phyloP scores from a whole-genome alignment of 2,797 vertebrate species.

The Graptemys geographica region DNA sequence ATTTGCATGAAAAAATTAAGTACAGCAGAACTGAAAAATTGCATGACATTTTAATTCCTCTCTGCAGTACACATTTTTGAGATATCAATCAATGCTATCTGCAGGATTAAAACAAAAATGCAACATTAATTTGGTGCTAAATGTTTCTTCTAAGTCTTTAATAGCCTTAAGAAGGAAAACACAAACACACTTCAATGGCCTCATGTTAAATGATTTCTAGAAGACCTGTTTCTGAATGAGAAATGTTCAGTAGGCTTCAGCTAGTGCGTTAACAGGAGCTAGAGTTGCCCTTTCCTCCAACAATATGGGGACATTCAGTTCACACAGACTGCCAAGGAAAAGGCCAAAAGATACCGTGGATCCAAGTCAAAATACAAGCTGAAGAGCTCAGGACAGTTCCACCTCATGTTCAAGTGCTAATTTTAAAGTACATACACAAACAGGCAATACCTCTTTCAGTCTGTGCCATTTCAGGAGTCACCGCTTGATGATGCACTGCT shows the following conservation, averaged over 20 bases:
- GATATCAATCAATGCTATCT: slow-evolving; percentile 65
- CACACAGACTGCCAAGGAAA: slow-evolving; percentile 13
- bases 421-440: slow-evolving; percentile 66
- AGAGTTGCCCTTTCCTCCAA: neutral
- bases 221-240: slow-evolving; percentile 69
- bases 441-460: slow-evolving; percentile 21
- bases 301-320: slow-evolving; percentile 7
- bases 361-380: slow-evolving; percentile 61
- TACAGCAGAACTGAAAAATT: slow-evolving; percentile 47
- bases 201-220: slow-evolving; percentile 71
- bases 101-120: slow-evolving; percentile 66
- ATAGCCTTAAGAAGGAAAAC: slow-evolving; percentile 64
- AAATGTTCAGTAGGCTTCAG: slow-evolving; percentile 53
- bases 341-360: slow-evolving; percentile 52
- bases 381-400: slow-evolving; percentile 28
- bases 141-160: slow-evolving; percentile 62
- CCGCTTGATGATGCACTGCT: neutral
- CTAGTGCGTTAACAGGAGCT: slow-evolving; percentile 12
- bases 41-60: slow-evolving; percentile 11
- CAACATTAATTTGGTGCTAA: slow-evolving; percentile 64
- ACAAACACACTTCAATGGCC: slow-evolving; percentile 69
- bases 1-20: slow-evolving; percentile 26
- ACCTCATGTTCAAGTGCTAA: slow-evolving; percentile 58
- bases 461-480: neutral
- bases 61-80: slow-evolving; percentile 37